A percentile compares a stretch with the other conserved stretches of the same genome.
These are phyloP conservation scores for Turdus rufiventris DNA, from an alignment of 2,113 vertebrate genomes.

Conservation along the genomic window DNA sequence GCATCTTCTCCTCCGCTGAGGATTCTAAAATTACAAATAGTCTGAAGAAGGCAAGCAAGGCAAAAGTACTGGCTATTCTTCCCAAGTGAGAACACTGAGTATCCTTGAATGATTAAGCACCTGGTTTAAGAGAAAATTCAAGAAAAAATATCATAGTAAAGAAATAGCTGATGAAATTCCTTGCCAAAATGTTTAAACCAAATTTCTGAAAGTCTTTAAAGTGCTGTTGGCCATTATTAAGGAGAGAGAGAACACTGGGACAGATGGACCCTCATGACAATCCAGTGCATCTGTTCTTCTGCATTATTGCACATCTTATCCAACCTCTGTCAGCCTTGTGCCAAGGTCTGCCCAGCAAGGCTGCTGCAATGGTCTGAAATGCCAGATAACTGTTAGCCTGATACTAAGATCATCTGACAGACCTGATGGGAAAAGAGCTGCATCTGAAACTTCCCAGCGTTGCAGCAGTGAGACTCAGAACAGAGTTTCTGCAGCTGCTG, in stretches of 20 bases:
- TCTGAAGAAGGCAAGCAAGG: neutral
- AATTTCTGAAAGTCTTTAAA: neutral
- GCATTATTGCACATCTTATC: neutral
- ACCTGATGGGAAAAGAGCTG: constrained; percentile 1
- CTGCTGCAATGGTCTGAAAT: constrained; percentile 2
- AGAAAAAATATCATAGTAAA: neutral
- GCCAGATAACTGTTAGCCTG: neutral
- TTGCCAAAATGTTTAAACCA: neutral
- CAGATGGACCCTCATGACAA: neutral
- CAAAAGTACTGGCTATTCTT: neutral
- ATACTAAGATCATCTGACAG: constrained; percentile 23
- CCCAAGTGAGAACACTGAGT: neutral
- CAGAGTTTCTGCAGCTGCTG: neutral
- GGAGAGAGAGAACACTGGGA: neutral
- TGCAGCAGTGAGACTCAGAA: neutral
- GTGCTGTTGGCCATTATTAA: neutral
- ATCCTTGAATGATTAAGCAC: neutral
- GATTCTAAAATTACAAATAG: neutral
- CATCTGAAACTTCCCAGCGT: neutral
- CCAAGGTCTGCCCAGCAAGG: neutral
- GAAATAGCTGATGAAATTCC: neutral
- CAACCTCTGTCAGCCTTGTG: neutral
- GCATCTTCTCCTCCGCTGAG: neutral
- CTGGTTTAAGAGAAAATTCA: neutral
- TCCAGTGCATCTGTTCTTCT: neutral